Evolutionary conservation across 2,797 vertebrate species (phyloP), one percentile per base, ranked within the genome.

Genomic region (Heliangelus exortis): DNA sequence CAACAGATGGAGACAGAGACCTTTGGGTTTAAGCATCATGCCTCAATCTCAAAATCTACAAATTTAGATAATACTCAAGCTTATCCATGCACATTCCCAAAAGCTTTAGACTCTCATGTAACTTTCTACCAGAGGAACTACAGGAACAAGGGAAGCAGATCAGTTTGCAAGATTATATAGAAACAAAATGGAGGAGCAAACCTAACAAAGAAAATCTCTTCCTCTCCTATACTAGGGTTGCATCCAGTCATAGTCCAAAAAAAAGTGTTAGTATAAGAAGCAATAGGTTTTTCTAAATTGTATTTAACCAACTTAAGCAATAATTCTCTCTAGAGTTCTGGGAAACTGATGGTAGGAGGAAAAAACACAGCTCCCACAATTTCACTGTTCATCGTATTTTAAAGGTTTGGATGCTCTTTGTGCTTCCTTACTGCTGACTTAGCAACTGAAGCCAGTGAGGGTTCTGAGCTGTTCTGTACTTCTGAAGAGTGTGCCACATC

Each of bases 1-100:
- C 95, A 96, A 97, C 95, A 97, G 95, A 97, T 96, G 94, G 95
- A 96, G 96, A 96, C 96, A 96, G 90, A 96, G 96, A 96, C 95
- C 96, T 95, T 50, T 94, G 95, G 94, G 90, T 95, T 87, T 90
- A 76, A 90, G 65, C 26, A 86, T 48, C 75, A 76, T 19, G 54
- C 23, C 73, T 76, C 55, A 86, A 36, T 43, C 63, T 84, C 67
- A 92, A 76, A 79, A 92, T 65, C 54, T 71, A 61, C 5, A 4
- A 73, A 82, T 79, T 57, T 34, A 79, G 28, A 0, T 78, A 43
- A 28, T 65, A 51, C 28, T 26, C 20, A 25, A 39, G 33, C 69
- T 87, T 76, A 76, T 53, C 47, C 62, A 63, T 16, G 18, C 8
- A 19, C 39, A 20, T 34, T 76, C 53, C 48, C 53, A 74, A 57